Evolutionary conservation across 2,888 invertebrate species (phyloP).

Genomic region (Cheilosia pagana): DNA sequence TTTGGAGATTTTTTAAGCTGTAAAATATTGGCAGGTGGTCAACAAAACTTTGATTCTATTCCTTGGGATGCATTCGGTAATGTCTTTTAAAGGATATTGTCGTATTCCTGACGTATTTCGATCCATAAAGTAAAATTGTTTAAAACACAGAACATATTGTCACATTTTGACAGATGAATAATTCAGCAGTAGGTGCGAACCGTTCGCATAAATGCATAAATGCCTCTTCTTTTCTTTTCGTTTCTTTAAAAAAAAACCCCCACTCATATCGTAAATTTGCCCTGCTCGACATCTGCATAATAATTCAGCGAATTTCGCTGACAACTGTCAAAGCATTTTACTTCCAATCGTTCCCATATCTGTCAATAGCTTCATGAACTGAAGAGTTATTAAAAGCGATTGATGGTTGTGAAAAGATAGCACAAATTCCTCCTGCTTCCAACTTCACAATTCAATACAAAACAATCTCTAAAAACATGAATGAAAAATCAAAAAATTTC

Average conservation of each 20-base stretch:
- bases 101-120: no score
- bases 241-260: no score
- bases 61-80: no score
- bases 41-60: no score
- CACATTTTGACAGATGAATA: background rate
- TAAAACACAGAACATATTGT: background rate
- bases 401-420: no score
- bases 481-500: conserved; percentile 15
- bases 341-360: no score
- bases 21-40: no score
- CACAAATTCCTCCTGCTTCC: background rate
- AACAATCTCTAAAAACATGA: conserved; percentile 7
- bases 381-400: no score
- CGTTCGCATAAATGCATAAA: background rate
- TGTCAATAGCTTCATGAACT: no score
- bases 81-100: no score
- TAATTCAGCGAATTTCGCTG: conserved; percentile 31
- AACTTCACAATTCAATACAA: background rate
- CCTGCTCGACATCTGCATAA: conserved; percentile 52
- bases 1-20: no score
- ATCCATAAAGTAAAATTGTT: background rate
- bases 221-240: background rate
- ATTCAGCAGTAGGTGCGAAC: background rate
- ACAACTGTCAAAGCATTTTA: no score
- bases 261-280: conserved; percentile 62